Percentiles rank a stretch among this genome's conserved stretches.
Evolutionary conservation across 2,888 invertebrate species (phyloP).

Genomic region (Seladonia tumulorum): DNA sequence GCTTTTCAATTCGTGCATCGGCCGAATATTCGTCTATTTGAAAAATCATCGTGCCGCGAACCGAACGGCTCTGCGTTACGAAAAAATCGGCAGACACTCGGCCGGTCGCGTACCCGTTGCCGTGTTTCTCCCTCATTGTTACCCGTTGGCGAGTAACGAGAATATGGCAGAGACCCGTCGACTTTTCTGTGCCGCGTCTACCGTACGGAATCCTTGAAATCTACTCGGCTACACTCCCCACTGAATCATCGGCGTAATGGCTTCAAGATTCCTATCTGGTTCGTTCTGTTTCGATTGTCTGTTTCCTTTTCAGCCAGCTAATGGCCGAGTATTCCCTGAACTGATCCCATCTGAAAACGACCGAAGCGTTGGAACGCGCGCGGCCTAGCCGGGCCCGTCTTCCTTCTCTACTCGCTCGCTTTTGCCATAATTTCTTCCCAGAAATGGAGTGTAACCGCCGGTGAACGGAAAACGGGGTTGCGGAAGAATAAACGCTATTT

Average conservation of each 20-base stretch:
- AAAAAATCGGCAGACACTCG: neutral
- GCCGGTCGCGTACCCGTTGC: neutral
- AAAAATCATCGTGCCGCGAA: constrained; percentile 22
- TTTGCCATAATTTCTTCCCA: neutral
- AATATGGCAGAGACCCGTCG: neutral
- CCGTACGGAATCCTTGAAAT: neutral
- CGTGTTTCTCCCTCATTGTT: neutral
- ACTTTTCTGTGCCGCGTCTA: neutral
- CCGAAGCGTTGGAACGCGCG: neutral
- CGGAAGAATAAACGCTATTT: neutral
- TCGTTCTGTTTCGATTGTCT: constrained; percentile 7
- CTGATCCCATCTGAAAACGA: constrained; percentile 1
- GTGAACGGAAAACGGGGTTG: neutral
- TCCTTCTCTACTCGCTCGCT: neutral
- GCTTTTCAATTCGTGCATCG: constrained; percentile 51
- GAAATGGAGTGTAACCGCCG: neutral
- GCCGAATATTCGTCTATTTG: constrained; percentile 33
- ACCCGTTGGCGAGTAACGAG: neutral
- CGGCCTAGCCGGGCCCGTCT: neutral
- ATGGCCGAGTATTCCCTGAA: neutral
- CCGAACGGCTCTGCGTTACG: constrained; percentile 11
- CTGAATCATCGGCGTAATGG: constrained; percentile 7
- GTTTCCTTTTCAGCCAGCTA: constrained; percentile 5
- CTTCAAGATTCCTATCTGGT: neutral
- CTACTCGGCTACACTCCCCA: neutral